Percentiles rank a stretch among this genome's conserved stretches.
phyloP scores from a whole-genome alignment of 2,797 vertebrate species.

The Notolepis coatsorum region DNA sequence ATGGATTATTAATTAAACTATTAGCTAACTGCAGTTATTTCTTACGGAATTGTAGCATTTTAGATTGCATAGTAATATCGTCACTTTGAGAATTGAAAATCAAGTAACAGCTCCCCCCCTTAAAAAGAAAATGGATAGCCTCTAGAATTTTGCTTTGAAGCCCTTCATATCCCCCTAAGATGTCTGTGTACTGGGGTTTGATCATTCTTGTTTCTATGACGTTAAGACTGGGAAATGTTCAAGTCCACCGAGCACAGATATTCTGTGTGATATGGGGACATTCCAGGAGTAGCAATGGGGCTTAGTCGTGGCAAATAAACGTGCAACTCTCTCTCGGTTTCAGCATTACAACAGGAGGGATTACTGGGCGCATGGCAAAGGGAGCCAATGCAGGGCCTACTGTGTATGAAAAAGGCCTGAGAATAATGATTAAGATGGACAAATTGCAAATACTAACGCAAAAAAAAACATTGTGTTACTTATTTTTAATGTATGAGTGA shows the following conservation, averaged over 20 bases:
- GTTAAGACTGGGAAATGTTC: background rate
- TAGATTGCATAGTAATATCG: too few species aligned
- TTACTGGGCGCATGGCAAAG: constrained; percentile 46
- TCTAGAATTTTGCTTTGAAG: too few species aligned
- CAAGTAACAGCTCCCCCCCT: too few species aligned
- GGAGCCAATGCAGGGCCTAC: constrained; percentile 33
- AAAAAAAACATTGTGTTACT: background rate
- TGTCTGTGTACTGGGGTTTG: too few species aligned
- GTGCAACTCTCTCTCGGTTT: constrained; percentile 29
- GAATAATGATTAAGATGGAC: constrained; percentile 8
- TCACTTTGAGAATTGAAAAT: too few species aligned
- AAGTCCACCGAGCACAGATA: constrained; percentile 14
- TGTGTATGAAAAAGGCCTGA: constrained; percentile 18
- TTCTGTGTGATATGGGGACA: constrained; percentile 30
- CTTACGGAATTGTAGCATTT: too few species aligned
- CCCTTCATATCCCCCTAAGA: too few species aligned
- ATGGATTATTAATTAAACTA: too few species aligned
- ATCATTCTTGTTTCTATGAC: background rate
- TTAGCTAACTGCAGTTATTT: too few species aligned
- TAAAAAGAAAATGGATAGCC: too few species aligned
- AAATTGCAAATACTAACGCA: background rate
- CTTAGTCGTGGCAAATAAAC: constrained; percentile 49
- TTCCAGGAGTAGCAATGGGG: constrained; percentile 35
- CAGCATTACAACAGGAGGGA: constrained; percentile 43
- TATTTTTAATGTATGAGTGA: too few species aligned